Base-by-base conservation (phyloP, 2,113 vertebrate genomes). In the Laticauda colubrina region DNA sequence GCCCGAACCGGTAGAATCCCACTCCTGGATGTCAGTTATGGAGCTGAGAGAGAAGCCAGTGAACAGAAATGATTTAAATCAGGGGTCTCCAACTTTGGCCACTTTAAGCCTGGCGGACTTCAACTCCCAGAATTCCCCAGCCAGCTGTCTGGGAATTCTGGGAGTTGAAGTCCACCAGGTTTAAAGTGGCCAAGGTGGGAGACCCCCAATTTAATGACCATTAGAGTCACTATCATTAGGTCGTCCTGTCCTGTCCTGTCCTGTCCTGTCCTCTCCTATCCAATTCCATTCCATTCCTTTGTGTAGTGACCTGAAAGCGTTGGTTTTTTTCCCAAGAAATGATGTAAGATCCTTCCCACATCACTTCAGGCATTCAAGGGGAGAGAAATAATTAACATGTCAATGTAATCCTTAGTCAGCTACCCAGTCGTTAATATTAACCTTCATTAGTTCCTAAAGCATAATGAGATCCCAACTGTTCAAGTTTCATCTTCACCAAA, bases 391-490 rank as follows among this genome's bases (percentile, higher is more conserved):
- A 95, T 96, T 95, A 34, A 87, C 24, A 1, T 87, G 92, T 93
- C 85, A 81, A 89, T 61, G 59, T 92, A 93, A 87, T 93, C 92
- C 87, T 92, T 87, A 93, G 87, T 15, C 48, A 93, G 59, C 75
- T 4, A 48, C 92, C 90, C 95, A 94, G 24, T 88, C 87, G 10
- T 85, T 90, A 51, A 81, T 94, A 94, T 95, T 93, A 90, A 56
- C 45, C 93, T 91, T 18, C 69, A 34, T 93, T 93, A 85, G 14
- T 93, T 94, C 85, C 53, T 85, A 94, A 93, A 89, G 45, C 85
- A 89, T 94, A 95, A 95, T 94, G 85, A 88, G 92, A 93, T 88
- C 94, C 95, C 51, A 94, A 95, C 43, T 89, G 21, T 94, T 95
- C 94, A 88, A 90, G 94, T 94, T 94, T 94, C 90, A 11, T 86